Conservation (phyloP, 2,113 vertebrate species). For the Sylvilagus bachmani region DNA sequence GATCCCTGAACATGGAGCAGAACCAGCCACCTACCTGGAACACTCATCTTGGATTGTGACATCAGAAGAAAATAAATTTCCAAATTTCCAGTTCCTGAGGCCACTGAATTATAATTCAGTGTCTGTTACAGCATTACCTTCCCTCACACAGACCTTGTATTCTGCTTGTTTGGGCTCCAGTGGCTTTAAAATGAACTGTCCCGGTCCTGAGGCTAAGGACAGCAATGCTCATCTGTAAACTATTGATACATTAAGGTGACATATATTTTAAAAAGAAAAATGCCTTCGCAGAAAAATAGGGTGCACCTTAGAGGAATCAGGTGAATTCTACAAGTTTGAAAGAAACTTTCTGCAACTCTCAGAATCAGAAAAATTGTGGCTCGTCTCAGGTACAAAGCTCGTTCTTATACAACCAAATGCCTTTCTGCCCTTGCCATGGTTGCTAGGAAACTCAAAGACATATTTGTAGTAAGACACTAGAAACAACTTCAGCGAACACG, state of each 20-base stretch:
- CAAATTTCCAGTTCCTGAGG: not conserved
- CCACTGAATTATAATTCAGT: not conserved
- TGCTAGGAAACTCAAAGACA: constrained; percentile 23
- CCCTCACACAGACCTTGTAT: not conserved
- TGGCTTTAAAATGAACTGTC: not conserved
- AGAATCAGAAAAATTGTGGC: not conserved
- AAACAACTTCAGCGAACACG: not conserved
- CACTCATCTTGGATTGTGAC: not conserved
- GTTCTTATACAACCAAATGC: constrained; percentile 20
- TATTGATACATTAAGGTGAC: not conserved
- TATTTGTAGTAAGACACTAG: not conserved
- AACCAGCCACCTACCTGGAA: not conserved
- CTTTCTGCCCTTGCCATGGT: not conserved
- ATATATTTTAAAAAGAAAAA: not conserved
- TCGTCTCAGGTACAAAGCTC: not conserved
- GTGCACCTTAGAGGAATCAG: not conserved
- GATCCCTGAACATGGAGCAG: not conserved
- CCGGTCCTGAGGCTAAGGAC: not conserved
- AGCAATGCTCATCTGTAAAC: not conserved
- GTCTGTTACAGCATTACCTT: not conserved
- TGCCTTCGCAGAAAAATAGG: not conserved
- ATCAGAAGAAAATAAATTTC: not conserved
- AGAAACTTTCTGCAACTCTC: constrained; percentile 5
- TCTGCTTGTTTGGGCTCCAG: not conserved
- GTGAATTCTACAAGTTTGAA: not conserved